Evolutionary conservation across 2,888 invertebrate genomes (phyloP), one percentile per base, ranked within the genome.

Genomic region (Muschampia plurimacula): DNA sequence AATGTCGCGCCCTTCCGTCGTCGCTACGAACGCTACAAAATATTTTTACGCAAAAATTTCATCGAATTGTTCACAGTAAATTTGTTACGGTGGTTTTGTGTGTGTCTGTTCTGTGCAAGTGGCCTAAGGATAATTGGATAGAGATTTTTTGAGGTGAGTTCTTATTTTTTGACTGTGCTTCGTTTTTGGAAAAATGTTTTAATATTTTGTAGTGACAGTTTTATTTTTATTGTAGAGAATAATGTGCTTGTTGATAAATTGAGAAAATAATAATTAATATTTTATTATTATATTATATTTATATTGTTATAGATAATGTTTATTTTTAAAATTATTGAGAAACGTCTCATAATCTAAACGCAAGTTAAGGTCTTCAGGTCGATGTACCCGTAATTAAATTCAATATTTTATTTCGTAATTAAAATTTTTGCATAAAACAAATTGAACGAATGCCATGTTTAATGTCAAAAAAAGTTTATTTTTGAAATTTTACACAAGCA

Each of bases 1-100:
- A n/a, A 46, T 70, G 80, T 77, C 81, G 84, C 76, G 73, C 74
- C 72, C 73, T 64, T 57, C 69, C 72, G 67, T 66, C 68, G 36
- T 39, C 60, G 72, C 60, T 46, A 55, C 72, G 55, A 28, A 0
- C 41, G 69, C 64, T 55, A 66, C 71, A 66, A 49, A 22, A 64
- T 60, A 62, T 72, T 67, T 74, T 74, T 72, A 67, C 75, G 75
- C 73, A 73, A 74, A 70, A 72, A 60, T 64, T 71, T 66, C 28
- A 67, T 67, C 32, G 67, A 55, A 55, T 55, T 62, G 15, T 22
- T 28, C 4, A 44, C 63, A n/a, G 12, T 10, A 67, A 67, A 55
- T 67, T 72, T 57, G 12, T 28, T 46, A 63, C 71, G 71, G 64
- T 69, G 72, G 75, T 75, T 77, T 72, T 76, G 77, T 79, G 78